Conservation (phyloP, 2,888 invertebrate genomes). For the Xylocampa areola region DNA sequence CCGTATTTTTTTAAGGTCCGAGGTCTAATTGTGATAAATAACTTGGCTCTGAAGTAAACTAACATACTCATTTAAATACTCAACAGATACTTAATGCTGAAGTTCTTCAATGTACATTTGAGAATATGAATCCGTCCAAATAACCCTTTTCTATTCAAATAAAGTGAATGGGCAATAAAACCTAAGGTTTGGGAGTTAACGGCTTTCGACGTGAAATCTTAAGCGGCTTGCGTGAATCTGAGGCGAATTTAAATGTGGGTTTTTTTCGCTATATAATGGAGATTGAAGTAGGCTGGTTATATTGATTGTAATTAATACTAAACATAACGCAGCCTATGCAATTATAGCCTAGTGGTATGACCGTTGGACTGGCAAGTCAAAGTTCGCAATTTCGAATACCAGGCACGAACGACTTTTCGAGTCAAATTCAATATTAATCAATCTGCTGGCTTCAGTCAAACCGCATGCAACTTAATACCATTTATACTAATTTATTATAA, state of each 20-base stretch:
- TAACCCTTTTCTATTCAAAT: conserved; percentile 56
- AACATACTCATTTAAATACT: conserved; percentile 31
- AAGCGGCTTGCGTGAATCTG: conserved; percentile 34
- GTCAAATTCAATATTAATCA: no score
- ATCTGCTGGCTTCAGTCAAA: no score
- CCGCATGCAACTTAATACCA: no score
- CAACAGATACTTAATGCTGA: conserved; percentile 14
- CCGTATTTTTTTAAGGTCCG: no score
- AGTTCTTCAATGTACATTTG: conserved; percentile 28
- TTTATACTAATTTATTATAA: no score
- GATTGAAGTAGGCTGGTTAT: neutral
- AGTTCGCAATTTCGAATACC: no score
- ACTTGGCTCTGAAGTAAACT: neutral
- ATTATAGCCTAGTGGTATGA: no score
- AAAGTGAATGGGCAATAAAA: conserved; percentile 55
- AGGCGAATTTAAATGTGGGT: conserved; percentile 18
- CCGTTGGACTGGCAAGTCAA: no score
- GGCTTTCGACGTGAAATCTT: conserved; percentile 37
- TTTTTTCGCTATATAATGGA: neutral
- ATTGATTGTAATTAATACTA: no score
- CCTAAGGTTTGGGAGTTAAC: conserved; percentile 43
- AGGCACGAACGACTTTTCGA: no score
- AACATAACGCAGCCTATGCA: no score
- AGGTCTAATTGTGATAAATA: no score
- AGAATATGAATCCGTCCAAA: conserved; percentile 34